These are phyloP conservation scores for Lasioglossum marginatum DNA, from an alignment of 2,888 invertebrate genomes.

Conservation along the genomic window DNA sequence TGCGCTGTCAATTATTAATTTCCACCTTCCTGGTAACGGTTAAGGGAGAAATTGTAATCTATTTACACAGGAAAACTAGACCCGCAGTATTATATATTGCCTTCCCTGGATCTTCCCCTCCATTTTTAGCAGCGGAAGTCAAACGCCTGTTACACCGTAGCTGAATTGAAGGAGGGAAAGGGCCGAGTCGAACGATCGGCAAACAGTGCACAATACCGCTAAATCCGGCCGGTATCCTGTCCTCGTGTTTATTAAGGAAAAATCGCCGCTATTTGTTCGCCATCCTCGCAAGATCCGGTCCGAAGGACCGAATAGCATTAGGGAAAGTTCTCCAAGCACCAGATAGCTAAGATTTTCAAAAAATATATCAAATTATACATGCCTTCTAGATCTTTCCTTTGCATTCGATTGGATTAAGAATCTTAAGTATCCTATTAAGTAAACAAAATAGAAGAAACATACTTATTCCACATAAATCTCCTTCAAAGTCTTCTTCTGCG, in stretches of 20 bases:
- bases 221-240: constrained; percentile 26
- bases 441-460: too few relatives aligned
- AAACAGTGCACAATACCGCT: constrained; percentile 39
- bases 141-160: constrained; percentile 34
- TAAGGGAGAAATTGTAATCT: constrained; percentile 13
- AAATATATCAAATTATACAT: too few relatives aligned
- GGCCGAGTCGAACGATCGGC: constrained; percentile 32
- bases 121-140: constrained; percentile 49
- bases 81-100: constrained; percentile 1
- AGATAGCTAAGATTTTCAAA: not conserved
- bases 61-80: constrained; percentile 21
- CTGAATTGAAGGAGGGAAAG: constrained; percentile 40
- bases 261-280: constrained; percentile 20
- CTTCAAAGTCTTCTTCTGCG: too few relatives aligned
- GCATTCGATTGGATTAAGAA: not conserved
- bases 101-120: constrained; percentile 27
- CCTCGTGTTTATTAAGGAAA: constrained; percentile 36
- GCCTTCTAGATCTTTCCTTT: not conserved
- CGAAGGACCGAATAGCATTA: constrained; percentile 22
- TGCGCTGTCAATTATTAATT: constrained; percentile 19
- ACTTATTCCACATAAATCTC: too few relatives aligned
- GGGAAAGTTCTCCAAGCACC: not conserved
- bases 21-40: not conserved
- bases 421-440: too few relatives aligned
- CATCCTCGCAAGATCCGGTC: constrained; percentile 11